Percentiles rank a stretch among this genome's conserved stretches.
Evolutionary conservation across 1,140 invertebrate genomes (phyloP).

Genomic region (Choristoneura fumiferana): DNA sequence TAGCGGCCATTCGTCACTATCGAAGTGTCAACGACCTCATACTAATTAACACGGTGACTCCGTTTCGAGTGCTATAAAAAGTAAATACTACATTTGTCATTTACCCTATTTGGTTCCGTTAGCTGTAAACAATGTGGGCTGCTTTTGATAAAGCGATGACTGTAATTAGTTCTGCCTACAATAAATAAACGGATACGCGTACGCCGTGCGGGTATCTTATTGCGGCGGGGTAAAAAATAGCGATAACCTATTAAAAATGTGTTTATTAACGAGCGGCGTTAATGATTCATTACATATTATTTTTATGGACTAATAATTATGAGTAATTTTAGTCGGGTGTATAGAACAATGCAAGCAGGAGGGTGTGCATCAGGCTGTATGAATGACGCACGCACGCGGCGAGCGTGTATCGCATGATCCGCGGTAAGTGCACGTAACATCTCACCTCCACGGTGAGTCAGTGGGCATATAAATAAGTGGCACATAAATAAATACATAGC

Average conservation of each 20-base stretch:
- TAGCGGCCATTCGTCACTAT: background rate
- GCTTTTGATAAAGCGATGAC: constrained; percentile 33
- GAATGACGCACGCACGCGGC: constrained; percentile 1
- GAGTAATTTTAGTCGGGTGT: background rate
- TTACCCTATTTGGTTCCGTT: constrained; percentile 32
- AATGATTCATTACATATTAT: background rate
- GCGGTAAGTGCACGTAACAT: too few relatives aligned
- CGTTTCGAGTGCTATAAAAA: constrained; percentile 49
- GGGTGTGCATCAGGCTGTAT: background rate
- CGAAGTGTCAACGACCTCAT: constrained; percentile 47
- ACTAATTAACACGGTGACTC: constrained; percentile 63
- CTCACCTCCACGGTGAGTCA: background rate
- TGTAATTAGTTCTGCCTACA: constrained; percentile 16
- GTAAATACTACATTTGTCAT: constrained; percentile 33
- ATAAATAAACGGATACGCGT: background rate
- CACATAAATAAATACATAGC: constrained; percentile 21
- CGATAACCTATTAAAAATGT: constrained; percentile 11
- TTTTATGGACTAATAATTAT: background rate
- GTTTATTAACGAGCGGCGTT: background rate
- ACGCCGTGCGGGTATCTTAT: background rate
- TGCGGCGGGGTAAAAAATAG: background rate
- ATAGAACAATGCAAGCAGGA: background rate
- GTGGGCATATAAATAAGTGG: constrained; percentile 23
- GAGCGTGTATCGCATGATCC: background rate
- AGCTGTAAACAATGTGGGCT: constrained; percentile 36